phyloP scores from a whole-genome alignment of 2,888 invertebrate species.

The Meiosimyza platycephala region DNA sequence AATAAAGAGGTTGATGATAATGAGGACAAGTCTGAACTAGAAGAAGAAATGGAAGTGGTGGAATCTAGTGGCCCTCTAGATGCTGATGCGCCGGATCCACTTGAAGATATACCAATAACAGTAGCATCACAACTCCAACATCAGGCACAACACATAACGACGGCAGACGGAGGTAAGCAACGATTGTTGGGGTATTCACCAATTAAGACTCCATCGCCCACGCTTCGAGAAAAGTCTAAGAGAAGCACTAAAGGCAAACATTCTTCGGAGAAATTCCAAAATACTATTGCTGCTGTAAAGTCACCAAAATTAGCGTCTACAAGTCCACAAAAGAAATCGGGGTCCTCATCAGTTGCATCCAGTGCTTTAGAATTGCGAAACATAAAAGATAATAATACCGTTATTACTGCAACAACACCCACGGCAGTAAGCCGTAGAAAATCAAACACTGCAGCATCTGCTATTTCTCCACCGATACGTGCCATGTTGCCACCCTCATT shows the following conservation, averaged over 20 bases:
- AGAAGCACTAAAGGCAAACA: constrained; percentile 61
- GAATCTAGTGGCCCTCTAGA: constrained; percentile 48
- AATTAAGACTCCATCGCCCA: constrained; percentile 53
- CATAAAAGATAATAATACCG: constrained; percentile 37
- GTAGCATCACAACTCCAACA: constrained; percentile 24
- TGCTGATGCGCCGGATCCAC: constrained; percentile 47
- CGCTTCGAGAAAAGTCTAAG: constrained; percentile 60
- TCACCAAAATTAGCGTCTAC: constrained; percentile 37
- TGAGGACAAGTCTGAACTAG: constrained; percentile 64
- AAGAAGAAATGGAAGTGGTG: constrained; percentile 65
- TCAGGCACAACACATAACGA: not conserved
- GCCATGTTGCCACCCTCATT: constrained; percentile 63
- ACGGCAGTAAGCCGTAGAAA: constrained; percentile 50
- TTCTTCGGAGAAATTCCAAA: constrained; percentile 60
- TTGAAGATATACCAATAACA: constrained; percentile 43
- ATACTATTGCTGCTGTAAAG: constrained; percentile 41
- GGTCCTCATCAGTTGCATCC: constrained; percentile 4
- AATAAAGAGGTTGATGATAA: constrained; percentile 68
- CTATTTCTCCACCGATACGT: constrained; percentile 61
- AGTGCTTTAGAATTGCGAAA: constrained; percentile 48
- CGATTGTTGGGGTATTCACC: constrained; percentile 22
- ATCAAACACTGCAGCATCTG: constrained; percentile 43
- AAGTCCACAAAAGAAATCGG: constrained; percentile 44
- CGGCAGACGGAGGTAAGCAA: not conserved
- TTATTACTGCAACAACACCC: constrained; percentile 43